A percentile compares a stretch with the other conserved stretches of the same genome.
phyloP scores from a whole-genome alignment of 2,888 invertebrate genomes.

The Polydrusus pterygomalis region DNA sequence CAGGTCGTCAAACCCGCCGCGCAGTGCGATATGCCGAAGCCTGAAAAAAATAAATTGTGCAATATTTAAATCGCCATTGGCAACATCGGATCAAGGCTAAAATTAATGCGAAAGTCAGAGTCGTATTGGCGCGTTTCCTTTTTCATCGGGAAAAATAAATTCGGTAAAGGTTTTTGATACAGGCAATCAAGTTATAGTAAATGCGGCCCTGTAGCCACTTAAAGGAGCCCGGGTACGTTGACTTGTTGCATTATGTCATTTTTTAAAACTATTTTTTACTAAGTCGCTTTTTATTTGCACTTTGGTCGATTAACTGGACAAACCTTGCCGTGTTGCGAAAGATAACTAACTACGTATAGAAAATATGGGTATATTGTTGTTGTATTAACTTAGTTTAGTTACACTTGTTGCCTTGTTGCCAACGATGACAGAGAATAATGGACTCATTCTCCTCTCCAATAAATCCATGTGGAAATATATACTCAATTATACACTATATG shows the following conservation, averaged over 20 bases:
- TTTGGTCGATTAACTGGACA: conserved; percentile 33
- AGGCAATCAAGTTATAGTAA: conserved; percentile 1
- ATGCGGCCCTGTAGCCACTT: conserved; percentile 30
- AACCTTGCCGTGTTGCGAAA: not conserved
- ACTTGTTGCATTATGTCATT: conserved; percentile 53
- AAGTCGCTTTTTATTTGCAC: conserved; percentile 43
- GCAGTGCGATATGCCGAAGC: conserved; percentile 50
- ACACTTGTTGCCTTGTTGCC: too few species aligned
- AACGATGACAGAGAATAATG: too few species aligned
- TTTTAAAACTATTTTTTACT: conserved; percentile 48
- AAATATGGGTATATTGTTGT: too few species aligned
- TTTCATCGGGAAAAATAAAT: too few species aligned
- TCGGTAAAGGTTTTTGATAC: too few species aligned
- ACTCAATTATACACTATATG: too few species aligned
- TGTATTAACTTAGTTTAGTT: too few species aligned
- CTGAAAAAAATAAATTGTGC: conserved; percentile 38
- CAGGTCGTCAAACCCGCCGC: conserved; percentile 48
- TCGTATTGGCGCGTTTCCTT: conserved; percentile 7
- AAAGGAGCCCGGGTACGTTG: conserved; percentile 41
- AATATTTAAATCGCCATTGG: conserved; percentile 38
- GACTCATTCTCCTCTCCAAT: too few species aligned
- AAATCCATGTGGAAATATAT: too few species aligned
- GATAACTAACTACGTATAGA: not conserved
- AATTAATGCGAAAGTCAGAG: conserved; percentile 30
- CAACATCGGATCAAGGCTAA: conserved; percentile 45